Percentiles rank a stretch among this genome's conserved stretches.
Evolutionary conservation across 2,113 vertebrate genomes (phyloP).

Genomic region (Cebus imitator): DNA sequence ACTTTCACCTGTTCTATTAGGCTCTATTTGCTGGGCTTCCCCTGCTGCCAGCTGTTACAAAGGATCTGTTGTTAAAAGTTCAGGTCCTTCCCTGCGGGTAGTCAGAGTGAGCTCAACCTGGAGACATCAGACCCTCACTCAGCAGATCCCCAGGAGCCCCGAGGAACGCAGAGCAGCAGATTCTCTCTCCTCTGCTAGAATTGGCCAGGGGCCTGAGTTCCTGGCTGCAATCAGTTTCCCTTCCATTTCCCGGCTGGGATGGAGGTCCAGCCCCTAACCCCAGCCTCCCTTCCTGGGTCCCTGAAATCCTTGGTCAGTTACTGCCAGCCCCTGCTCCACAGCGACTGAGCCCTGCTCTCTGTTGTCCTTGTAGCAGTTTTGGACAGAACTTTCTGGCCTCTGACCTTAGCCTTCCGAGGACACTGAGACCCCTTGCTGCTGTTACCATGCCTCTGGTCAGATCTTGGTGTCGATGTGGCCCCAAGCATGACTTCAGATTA

Average conservation of each 20-base stretch:
- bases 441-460: background rate
- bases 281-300: no score
- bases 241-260: background rate
- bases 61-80: accelerated
- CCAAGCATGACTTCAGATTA: background rate
- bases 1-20: background rate
- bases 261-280: background rate
- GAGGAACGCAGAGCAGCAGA: background rate
- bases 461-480: background rate
- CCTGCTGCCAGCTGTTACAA: background rate
- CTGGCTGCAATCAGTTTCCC: background rate
- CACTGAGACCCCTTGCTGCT: background rate
- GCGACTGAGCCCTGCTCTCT: background rate
- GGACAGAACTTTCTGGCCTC: background rate
- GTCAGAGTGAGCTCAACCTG: background rate
- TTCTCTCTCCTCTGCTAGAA: background rate
- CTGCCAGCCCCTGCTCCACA: background rate
- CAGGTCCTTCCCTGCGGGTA: no score
- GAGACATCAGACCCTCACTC: background rate
- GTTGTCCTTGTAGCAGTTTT: background rate
- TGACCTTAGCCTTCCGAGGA: background rate
- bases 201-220: background rate
- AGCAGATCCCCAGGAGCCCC: no score
- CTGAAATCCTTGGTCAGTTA: background rate
- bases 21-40: background rate